phyloP scores from a whole-genome alignment of 2,113 vertebrate genomes.

The Eubucco bourcierii region DNA sequence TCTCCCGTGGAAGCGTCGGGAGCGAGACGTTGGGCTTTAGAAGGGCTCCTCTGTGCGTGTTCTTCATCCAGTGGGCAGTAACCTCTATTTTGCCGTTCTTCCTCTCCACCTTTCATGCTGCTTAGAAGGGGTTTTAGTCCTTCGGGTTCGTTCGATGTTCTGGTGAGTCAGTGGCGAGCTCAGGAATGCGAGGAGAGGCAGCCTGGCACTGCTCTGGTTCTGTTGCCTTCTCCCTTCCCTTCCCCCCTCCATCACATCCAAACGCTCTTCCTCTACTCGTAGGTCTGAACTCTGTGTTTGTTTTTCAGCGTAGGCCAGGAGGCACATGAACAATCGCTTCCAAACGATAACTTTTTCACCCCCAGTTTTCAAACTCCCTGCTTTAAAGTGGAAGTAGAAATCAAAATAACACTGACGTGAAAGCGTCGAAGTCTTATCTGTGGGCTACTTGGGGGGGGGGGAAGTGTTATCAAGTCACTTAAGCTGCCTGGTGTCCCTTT shows the following conservation, averaged over 20 bases:
- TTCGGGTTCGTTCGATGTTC: neutral
- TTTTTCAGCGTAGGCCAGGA: neutral
- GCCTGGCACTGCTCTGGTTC: neutral
- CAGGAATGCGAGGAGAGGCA: conserved; percentile 6
- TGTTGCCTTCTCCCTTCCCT: neutral
- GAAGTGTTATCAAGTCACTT: neutral
- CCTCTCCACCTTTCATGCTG: fast-evolving
- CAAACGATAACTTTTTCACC: neutral
- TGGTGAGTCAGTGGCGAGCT: neutral
- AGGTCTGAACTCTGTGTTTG: neutral
- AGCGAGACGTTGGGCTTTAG: neutral
- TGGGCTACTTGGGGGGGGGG: neutral
- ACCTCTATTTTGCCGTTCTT: neutral
- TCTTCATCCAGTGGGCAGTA: neutral
- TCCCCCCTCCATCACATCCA: neutral
- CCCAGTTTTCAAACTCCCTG: fast-evolving
- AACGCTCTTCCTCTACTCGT: neutral
- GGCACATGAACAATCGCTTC: neutral
- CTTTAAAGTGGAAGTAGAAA: neutral
- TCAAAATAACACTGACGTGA: neutral
- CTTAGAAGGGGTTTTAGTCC: too few relatives aligned
- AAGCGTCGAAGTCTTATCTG: neutral
- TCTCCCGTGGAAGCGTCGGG: conserved; percentile 16
- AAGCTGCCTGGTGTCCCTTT: neutral
- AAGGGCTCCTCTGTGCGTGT: neutral